Base-by-base conservation (phyloP, 2,888 invertebrate species). In the Timema podura region DNA sequence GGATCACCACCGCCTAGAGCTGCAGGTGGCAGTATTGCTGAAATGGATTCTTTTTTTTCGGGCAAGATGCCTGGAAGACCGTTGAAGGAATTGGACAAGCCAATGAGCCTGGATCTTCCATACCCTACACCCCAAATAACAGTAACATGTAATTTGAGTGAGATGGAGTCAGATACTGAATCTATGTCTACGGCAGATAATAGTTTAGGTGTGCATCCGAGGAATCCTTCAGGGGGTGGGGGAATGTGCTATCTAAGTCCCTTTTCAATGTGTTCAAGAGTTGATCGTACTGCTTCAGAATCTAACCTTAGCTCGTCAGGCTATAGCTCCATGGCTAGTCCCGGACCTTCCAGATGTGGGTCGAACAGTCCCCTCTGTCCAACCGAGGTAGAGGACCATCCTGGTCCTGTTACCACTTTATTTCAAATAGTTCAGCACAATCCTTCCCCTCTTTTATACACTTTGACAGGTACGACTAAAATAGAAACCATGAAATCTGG, bases 321-420 rank as follows among this genome's bases (percentile, higher is more conserved):
- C 9, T 93, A 93, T 79, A 91, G 91, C 74, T 92, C 92, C 5
- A 92, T 92, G 90, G 91, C 92, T 0, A 91, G 91, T 80, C 92
- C 92, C 0, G 92, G 91, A 0, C 91, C 92, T 6, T 92, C 92
- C 0, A 83, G 92, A 73, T 92, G 92, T 78, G 91, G 91, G 7
- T 92, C 92, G 0, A 91, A 89, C 77, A 92, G 92, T 79, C 92
- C 92, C 0, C 79, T 92, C 5, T 91, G 90, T 78, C 88, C 90
- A 2, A 88, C 88, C 11, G 90, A 91, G 82, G 88, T 88, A 85
- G 91, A 91, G 76, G 91, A 91, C 76, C 88, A 57, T 70, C 69
- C 69, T n/a, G 65, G 65, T 11, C 46, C 69, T 73, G 68, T 45
- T 70, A 78, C 78, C 15, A 75, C 75, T 64, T 72, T 76, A 15